Percentiles rank a stretch among this genome's conserved stretches.
Conservation (phyloP, 2,888 invertebrate genomes). For the Tenthredo amoena region DNA sequence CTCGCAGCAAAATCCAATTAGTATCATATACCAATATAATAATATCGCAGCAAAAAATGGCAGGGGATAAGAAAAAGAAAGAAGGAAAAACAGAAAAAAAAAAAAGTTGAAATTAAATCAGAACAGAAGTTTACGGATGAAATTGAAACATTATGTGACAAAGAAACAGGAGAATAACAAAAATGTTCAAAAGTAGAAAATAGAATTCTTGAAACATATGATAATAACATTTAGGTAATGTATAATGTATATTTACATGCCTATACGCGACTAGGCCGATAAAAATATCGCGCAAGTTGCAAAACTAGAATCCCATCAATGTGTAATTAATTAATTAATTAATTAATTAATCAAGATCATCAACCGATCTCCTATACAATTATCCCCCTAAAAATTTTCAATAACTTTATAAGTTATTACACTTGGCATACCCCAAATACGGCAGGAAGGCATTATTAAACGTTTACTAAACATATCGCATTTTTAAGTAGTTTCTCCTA, state of each 20-base stretch:
- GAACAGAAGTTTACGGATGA: background rate
- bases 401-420: slow-evolving; percentile 65
- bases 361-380: background rate
- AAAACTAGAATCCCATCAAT: background rate
- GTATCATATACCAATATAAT: background rate
- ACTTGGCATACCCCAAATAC: slow-evolving; percentile 82
- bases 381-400: background rate
- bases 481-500: slow-evolving; percentile 56
- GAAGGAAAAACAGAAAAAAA: too few relatives aligned
- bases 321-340: background rate
- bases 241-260: background rate
- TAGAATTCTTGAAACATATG: slow-evolving; percentile 5
- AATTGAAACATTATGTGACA: background rate
- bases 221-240: background rate
- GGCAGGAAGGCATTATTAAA: slow-evolving; percentile 82
- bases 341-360: background rate
- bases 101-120: background rate
- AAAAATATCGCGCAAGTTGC: slow-evolving; percentile 3
- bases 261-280: slow-evolving; percentile 13
- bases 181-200: background rate
- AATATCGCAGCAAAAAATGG: background rate
- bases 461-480: slow-evolving; percentile 52
- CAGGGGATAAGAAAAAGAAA: background rate
- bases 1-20: background rate
- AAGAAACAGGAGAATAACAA: background rate